A percentile compares a stretch with the other conserved stretches of the same genome.
phyloP scores from a whole-genome alignment of 2,888 invertebrate genomes.

The Drosophila hawaiiensis region DNA sequence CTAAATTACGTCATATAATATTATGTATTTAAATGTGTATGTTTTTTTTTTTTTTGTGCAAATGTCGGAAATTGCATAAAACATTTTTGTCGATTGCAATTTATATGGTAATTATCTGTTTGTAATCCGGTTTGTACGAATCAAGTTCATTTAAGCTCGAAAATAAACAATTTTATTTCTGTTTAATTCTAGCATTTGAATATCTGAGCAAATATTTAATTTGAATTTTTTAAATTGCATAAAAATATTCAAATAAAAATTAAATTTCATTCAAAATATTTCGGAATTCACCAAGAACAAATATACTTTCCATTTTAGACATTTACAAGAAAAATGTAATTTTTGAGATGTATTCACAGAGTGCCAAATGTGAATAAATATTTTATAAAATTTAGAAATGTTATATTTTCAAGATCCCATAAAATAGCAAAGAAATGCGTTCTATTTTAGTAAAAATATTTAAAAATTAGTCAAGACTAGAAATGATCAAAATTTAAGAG shows the following conservation, averaged over 20 bases:
- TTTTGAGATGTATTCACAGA: accelerated
- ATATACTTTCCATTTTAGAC: neutral
- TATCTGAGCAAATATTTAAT: neutral
- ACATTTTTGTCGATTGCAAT: neutral
- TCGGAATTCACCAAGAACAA: neutral
- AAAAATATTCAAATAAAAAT: neutral
- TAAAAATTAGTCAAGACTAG: neutral
- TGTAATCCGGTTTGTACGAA: neutral
- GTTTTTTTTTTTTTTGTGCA: neutral
- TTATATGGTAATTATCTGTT: neutral
- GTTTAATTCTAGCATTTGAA: neutral
- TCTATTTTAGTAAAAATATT: neutral
- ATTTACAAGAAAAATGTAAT: neutral
- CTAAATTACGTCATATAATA: neutral
- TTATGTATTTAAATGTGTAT: neutral
- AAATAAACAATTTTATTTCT: neutral
- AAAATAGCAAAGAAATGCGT: neutral
- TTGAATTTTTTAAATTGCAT: neutral
- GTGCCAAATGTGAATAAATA: neutral
- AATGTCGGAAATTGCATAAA: neutral
- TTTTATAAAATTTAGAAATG: neutral
- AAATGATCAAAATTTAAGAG: too few species aligned
- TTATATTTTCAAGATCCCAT: neutral
- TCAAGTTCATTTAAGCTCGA: neutral
- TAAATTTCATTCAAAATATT: neutral